Percentiles rank a stretch among this genome's conserved stretches.
Evolutionary conservation across 2,797 vertebrate genomes (phyloP).

Genomic region (Sphaeramia orbicularis): DNA sequence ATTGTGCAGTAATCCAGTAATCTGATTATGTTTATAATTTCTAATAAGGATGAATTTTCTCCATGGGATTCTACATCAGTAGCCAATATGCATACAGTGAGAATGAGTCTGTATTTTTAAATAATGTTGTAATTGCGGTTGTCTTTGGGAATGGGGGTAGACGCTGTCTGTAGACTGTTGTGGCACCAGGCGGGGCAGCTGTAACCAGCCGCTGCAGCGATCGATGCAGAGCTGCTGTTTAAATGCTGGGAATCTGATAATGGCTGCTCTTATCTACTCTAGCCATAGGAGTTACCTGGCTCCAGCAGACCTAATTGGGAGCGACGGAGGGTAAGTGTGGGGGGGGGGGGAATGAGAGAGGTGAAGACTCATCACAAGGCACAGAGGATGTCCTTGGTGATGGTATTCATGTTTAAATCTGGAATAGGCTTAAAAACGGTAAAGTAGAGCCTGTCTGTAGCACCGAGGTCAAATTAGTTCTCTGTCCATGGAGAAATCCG

Average conservation of each 20-base stretch:
- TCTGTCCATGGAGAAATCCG: constrained; percentile 15
- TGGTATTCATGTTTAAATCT: constrained; percentile 14
- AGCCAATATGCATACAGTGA: background rate
- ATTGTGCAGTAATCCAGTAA: constrained; percentile 37
- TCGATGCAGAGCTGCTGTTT: constrained; percentile 67
- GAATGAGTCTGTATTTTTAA: constrained; percentile 11
- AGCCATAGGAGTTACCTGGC: constrained; percentile 73
- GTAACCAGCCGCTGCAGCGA: constrained; percentile 47
- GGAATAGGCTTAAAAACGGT: constrained; percentile 2
- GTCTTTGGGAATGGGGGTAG: background rate
- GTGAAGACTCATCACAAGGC: constrained; percentile 4
- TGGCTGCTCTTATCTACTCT: constrained; percentile 71
- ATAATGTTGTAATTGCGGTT: constrained; percentile 2
- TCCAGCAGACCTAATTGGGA: constrained; percentile 56
- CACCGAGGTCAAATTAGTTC: constrained; percentile 23
- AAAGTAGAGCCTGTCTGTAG: background rate
- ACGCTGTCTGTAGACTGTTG: constrained; percentile 7
- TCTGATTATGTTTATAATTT: constrained; percentile 51
- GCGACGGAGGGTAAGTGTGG: background rate
- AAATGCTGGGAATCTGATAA: constrained; percentile 76
- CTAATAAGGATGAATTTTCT: constrained; percentile 29
- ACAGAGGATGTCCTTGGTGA: background rate
- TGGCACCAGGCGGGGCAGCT: constrained; percentile 51
- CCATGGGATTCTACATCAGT: background rate
- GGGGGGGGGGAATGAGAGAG: background rate